phyloP scores from a whole-genome alignment of 2,888 invertebrate species.

The Coelopa pilipes region DNA sequence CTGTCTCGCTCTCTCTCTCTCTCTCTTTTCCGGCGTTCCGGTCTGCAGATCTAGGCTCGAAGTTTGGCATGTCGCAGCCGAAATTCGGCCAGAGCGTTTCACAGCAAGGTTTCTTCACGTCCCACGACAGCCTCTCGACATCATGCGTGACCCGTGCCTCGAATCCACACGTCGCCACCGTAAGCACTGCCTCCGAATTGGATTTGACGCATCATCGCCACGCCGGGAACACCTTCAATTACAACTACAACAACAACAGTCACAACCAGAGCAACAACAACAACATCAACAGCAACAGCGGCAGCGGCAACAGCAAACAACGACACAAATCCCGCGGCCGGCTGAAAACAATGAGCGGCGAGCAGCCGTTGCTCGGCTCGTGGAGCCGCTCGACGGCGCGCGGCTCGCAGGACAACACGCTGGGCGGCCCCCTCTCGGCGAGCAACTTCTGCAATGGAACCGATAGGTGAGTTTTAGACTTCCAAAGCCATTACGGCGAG shows the following conservation, averaged over 20 bases:
- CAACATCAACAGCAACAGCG: conserved; percentile 64
- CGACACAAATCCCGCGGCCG: conserved; percentile 74
- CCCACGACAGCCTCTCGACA: conserved; percentile 79
- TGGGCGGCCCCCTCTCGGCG: conserved; percentile 68
- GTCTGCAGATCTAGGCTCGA: conserved; percentile 79
- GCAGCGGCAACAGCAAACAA: conserved; percentile 43
- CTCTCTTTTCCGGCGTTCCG: conserved; percentile 43
- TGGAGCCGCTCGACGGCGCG: conserved; percentile 71
- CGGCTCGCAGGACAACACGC: conserved; percentile 69
- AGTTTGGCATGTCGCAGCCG: conserved; percentile 77
- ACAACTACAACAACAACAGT: conserved; percentile 36
- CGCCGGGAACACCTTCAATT: conserved; percentile 65
- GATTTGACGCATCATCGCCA: conserved; percentile 69
- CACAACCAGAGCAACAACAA: neutral
- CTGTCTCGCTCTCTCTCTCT: conserved; percentile 24
- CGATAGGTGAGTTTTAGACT: conserved; percentile 70
- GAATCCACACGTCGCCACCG: conserved; percentile 69
- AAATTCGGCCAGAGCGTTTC: conserved; percentile 68
- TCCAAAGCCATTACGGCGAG: too few relatives aligned
- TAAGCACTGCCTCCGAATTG: conserved; percentile 76
- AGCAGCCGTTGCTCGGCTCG: conserved; percentile 78
- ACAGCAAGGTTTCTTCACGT: conserved; percentile 76
- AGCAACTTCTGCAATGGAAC: conserved; percentile 76
- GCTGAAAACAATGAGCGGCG: conserved; percentile 72
- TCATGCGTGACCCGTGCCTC: conserved; percentile 74